A percentile compares a stretch with the other conserved stretches of the same genome.
phyloP scores from a whole-genome alignment of 2,797 vertebrate genomes.

The Phoxinus dragarum region DNA sequence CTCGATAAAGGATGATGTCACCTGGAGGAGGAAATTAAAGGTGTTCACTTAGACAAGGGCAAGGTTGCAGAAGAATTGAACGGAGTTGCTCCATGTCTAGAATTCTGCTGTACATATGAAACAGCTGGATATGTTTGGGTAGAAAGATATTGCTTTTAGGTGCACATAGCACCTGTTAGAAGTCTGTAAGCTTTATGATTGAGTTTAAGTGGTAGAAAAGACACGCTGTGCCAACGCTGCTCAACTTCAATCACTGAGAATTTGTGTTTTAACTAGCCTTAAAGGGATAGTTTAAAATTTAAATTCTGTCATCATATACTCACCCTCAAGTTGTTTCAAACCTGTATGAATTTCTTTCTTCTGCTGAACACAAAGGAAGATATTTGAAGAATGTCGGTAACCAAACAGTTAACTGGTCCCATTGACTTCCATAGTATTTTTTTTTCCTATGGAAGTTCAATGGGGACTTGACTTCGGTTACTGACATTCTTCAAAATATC shows the following conservation, averaged over 20 bases:
- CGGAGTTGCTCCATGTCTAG: neutral
- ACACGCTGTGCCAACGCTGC: neutral
- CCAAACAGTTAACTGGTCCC: too few species aligned
- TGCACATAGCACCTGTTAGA: neutral
- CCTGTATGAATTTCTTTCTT: too few species aligned
- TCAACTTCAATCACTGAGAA: conserved; percentile 13
- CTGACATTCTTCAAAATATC: too few species aligned
- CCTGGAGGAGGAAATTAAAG: conserved; percentile 12
- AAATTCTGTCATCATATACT: too few species aligned
- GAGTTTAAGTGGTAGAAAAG: conserved; percentile 10
- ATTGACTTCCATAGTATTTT: too few species aligned
- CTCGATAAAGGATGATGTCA: neutral
- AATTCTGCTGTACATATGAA: neutral
- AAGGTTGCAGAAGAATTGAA: neutral
- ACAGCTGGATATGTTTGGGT: neutral
- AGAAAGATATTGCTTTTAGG: neutral
- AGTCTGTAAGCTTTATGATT: neutral
- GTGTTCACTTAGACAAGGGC: neutral
- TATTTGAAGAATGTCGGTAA: too few species aligned
- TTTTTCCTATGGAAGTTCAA: too few species aligned
- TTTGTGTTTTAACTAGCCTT: neutral
- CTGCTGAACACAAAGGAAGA: too few species aligned
- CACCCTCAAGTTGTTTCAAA: too few species aligned
- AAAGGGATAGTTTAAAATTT: too few species aligned
- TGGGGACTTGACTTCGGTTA: too few species aligned